Conservation (phyloP, 92 coral and sea anemone genomes). For the Anthopleura xanthogrammica region DNA sequence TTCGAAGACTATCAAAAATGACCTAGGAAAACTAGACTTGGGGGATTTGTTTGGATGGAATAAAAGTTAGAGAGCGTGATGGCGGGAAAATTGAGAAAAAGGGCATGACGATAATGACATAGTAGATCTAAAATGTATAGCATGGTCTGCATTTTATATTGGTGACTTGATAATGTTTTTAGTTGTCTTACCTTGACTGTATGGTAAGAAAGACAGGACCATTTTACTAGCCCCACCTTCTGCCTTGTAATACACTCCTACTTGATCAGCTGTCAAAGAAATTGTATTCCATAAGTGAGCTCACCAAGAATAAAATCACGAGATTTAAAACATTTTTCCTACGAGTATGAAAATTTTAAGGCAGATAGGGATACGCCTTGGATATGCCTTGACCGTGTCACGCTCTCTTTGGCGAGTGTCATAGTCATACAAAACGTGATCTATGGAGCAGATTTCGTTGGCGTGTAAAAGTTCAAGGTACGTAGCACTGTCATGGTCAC, state of each 20-base stretch:
- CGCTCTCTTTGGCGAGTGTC: too few relatives aligned
- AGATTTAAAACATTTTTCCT: not conserved
- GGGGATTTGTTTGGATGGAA: too few relatives aligned
- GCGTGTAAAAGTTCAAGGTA: too few relatives aligned
- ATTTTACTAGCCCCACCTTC: constrained; percentile 1
- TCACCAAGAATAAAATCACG: not conserved
- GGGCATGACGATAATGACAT: too few relatives aligned
- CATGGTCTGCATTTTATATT: not conserved
- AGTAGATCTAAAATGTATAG: too few relatives aligned
- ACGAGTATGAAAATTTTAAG: not conserved
- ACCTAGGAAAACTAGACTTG: too few relatives aligned
- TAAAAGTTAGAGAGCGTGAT: too few relatives aligned
- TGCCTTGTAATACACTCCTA: constrained; percentile 27
- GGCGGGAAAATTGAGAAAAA: not conserved
- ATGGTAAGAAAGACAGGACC: constrained; percentile 24
- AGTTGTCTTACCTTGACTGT: not conserved
- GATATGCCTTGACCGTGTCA: too few relatives aligned
- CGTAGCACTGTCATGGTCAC: too few relatives aligned
- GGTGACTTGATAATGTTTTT: not conserved
- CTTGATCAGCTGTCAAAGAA: constrained; percentile 17
- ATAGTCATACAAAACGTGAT: too few relatives aligned
- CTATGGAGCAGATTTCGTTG: too few relatives aligned
- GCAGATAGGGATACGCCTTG: not conserved
- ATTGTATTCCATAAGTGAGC: not conserved
- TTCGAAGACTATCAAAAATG: too few relatives aligned